A percentile compares a stretch with the other conserved stretches of the same genome.
Conservation (phyloP, 2,797 vertebrate genomes). For the Nyctibius grandis region DNA sequence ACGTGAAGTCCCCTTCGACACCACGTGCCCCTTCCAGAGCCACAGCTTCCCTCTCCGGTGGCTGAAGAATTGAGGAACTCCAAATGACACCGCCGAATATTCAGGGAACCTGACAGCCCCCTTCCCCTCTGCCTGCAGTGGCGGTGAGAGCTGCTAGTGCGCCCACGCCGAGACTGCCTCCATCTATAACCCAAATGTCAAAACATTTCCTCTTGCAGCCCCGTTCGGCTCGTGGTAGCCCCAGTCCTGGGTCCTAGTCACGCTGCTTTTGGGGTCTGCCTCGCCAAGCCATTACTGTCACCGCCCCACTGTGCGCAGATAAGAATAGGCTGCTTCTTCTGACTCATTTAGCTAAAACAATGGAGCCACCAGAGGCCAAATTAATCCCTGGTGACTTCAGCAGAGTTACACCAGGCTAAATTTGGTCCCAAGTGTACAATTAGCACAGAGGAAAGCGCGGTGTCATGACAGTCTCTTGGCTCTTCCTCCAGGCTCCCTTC, state of each 20-base stretch:
- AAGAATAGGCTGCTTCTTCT: conserved; percentile 59
- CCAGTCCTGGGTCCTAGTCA: neutral
- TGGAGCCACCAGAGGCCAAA: conserved; percentile 55
- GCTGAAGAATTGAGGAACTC: conserved; percentile 64
- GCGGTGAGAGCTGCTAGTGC: neutral
- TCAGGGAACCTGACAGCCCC: conserved; percentile 60
- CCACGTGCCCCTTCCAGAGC: conserved; percentile 59
- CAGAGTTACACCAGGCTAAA: conserved; percentile 46
- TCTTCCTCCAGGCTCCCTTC: neutral
- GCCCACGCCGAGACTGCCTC: conserved; percentile 27
- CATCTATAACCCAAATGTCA: conserved; percentile 65
- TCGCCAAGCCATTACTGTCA: neutral
- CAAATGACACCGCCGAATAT: conserved; percentile 18
- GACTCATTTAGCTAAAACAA: conserved; percentile 61
- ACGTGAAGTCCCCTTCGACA: conserved; percentile 58
- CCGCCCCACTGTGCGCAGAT: conserved; percentile 12
- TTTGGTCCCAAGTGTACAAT: conserved; percentile 51
- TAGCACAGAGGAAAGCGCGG: neutral
- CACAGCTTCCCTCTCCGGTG: conserved; percentile 62
- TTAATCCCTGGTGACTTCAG: conserved; percentile 51
- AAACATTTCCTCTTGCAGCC: conserved; percentile 63
- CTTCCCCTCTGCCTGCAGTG: conserved; percentile 41
- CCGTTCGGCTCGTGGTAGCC: neutral
- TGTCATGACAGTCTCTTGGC: conserved; percentile 18
- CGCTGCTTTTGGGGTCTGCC: conserved; percentile 28